A percentile compares a stretch with the other conserved stretches of the same genome.
Conservation (phyloP, 2,797 vertebrate species). For the Luscinia luscinia region DNA sequence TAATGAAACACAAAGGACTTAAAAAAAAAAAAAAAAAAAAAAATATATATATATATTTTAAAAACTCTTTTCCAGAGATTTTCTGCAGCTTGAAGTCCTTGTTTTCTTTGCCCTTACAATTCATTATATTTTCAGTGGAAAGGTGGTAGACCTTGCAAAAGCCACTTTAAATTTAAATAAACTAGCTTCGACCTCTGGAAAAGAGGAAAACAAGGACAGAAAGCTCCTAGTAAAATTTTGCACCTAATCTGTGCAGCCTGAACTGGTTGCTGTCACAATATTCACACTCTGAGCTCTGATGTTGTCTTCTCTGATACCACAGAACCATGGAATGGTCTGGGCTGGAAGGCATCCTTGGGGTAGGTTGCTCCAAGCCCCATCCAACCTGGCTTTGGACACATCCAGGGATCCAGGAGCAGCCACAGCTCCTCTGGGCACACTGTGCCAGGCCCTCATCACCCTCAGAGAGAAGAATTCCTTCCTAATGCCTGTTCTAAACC, state of each 20-base stretch:
- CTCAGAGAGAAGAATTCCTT: background rate
- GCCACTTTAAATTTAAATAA: background rate
- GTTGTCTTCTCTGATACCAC: background rate
- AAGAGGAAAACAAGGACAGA: background rate
- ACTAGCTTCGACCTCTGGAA: background rate
- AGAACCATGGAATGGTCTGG: background rate
- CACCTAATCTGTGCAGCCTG: background rate
- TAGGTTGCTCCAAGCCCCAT: accelerated
- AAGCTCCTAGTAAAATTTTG: background rate
- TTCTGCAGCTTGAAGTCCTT: background rate
- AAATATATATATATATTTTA: no score
- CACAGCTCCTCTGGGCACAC: background rate
- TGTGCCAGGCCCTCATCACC: accelerated
- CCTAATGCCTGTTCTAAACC: background rate
- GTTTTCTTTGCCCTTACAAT: background rate
- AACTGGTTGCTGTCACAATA: background rate
- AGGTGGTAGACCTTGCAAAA: background rate
- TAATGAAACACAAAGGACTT: background rate
- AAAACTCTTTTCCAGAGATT: background rate
- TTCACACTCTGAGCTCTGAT: background rate
- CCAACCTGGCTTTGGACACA: background rate
- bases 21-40: no score
- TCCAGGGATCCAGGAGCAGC: background rate
- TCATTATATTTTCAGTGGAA: background rate
- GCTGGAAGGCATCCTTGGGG: background rate